These are phyloP conservation scores for Nemurella pictetii DNA, from an alignment of 2,888 invertebrate genomes.

Conservation along the genomic window DNA sequence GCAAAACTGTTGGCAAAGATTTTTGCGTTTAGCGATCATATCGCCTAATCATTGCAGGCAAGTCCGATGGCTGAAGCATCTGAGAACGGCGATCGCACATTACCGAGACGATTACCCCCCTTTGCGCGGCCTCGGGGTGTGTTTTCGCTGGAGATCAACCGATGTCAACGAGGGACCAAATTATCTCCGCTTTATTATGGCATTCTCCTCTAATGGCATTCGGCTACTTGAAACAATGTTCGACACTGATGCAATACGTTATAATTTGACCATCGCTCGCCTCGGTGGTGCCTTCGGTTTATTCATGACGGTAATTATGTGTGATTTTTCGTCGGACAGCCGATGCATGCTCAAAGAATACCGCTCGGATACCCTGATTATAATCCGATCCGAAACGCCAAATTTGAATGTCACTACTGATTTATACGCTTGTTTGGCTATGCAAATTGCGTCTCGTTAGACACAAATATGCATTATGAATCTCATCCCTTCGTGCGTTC, in stretches of 20 bases:
- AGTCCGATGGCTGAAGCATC: background rate
- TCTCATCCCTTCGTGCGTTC: background rate
- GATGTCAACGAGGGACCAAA: background rate
- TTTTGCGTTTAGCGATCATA: background rate
- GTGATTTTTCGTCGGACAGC: background rate
- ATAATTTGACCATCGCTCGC: background rate
- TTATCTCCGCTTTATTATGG: background rate
- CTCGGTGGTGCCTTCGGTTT: background rate
- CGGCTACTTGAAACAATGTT: slow-evolving; percentile 5
- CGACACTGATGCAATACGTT: background rate
- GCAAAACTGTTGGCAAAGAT: background rate
- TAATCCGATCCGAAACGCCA: slow-evolving; percentile 24
- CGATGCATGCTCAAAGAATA: slow-evolving; percentile 6
- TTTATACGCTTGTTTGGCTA: slow-evolving; percentile 16
- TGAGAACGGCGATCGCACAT: background rate
- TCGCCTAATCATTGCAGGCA: background rate
- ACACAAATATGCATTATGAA: background rate
- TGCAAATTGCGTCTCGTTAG: slow-evolving; percentile 25
- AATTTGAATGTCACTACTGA: slow-evolving; percentile 11
- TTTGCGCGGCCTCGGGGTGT: background rate
- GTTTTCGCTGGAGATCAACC: background rate
- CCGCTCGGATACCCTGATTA: background rate
- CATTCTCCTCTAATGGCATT: background rate
- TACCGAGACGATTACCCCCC: background rate
- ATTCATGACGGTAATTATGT: slow-evolving; percentile 20